These are phyloP conservation scores for Cherax destructor DNA, from an alignment of 1,140 invertebrate genomes.

Conservation along the genomic window DNA sequence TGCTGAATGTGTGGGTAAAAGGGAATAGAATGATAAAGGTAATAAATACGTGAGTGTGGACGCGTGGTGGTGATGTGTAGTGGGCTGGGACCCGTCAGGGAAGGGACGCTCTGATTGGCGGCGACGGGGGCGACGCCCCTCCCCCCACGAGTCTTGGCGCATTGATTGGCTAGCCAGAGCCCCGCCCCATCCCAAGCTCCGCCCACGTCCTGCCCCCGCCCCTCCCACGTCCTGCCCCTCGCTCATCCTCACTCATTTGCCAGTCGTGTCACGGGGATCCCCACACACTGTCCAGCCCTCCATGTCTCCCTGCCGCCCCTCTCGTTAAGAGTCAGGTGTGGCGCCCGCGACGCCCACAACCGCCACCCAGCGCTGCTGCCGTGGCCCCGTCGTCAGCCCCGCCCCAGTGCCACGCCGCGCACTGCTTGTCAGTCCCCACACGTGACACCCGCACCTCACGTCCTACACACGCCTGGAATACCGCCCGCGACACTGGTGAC, in stretches of 20 bases:
- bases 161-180: constrained; percentile 41
- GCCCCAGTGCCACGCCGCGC: constrained; percentile 24
- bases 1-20: background rate
- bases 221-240: constrained; percentile 34
- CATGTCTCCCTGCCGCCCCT: constrained; percentile 39
- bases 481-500: constrained; percentile 52
- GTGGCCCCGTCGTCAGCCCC: constrained; percentile 1
- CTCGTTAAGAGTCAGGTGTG: constrained; percentile 61
- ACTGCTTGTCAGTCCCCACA: constrained; percentile 66
- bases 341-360: constrained; percentile 48
- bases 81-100: background rate
- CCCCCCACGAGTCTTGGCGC: constrained; percentile 35
- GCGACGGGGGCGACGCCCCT: constrained; percentile 65
- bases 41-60: background rate
- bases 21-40: background rate
- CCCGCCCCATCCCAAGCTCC: constrained; percentile 41
- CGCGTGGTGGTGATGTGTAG: background rate
- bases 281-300: constrained; percentile 48
- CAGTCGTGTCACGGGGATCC: constrained; percentile 64
- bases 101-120: constrained; percentile 20
- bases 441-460: constrained; percentile 59
- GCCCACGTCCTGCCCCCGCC: constrained; percentile 11
- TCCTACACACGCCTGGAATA: constrained; percentile 56
- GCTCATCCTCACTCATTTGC: constrained; percentile 64
- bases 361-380: constrained; percentile 10